Evolutionary conservation across 2,113 vertebrate genomes (phyloP).

Genomic region (Pao palembangensis): DNA sequence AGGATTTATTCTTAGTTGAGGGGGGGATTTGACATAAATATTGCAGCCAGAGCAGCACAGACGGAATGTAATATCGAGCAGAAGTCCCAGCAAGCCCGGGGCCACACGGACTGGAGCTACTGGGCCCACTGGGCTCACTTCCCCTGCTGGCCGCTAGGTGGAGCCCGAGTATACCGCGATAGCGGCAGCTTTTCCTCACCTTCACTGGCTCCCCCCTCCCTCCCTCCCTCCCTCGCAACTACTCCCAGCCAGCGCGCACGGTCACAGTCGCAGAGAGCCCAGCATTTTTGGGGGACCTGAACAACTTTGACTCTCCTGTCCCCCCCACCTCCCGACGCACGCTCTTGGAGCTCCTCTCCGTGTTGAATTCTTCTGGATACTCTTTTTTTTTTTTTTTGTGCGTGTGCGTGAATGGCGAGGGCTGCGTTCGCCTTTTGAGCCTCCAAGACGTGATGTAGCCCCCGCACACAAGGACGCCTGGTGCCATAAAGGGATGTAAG

Average conservation of each 20-base stretch:
- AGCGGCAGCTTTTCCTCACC: constrained; percentile 60
- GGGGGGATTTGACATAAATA: too few species aligned
- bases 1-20: too few species aligned
- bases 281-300: constrained; percentile 33
- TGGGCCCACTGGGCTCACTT: constrained; percentile 17
- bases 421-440: constrained; percentile 27
- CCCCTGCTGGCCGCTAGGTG: constrained; percentile 70
- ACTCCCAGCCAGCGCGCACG: constrained; percentile 64
- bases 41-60: too few species aligned
- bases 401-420: constrained; percentile 8
- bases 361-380: constrained; percentile 50
- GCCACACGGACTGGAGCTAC: background rate
- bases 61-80: too few species aligned
- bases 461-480: constrained; percentile 59
- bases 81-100: constrained; percentile 6
- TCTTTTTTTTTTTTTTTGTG: constrained; percentile 22
- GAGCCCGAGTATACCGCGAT: constrained; percentile 72
- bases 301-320: background rate
- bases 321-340: background rate
- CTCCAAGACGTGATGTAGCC: constrained; percentile 66
- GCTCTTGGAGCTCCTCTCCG: constrained; percentile 20
- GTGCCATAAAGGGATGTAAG: constrained; percentile 63
- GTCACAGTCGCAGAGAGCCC: constrained; percentile 61
- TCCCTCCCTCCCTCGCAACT: constrained; percentile 49
- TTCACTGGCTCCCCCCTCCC: constrained; percentile 50